Base-by-base conservation (phyloP, 2,113 vertebrate species). In the Eolophus roseicapilla region DNA sequence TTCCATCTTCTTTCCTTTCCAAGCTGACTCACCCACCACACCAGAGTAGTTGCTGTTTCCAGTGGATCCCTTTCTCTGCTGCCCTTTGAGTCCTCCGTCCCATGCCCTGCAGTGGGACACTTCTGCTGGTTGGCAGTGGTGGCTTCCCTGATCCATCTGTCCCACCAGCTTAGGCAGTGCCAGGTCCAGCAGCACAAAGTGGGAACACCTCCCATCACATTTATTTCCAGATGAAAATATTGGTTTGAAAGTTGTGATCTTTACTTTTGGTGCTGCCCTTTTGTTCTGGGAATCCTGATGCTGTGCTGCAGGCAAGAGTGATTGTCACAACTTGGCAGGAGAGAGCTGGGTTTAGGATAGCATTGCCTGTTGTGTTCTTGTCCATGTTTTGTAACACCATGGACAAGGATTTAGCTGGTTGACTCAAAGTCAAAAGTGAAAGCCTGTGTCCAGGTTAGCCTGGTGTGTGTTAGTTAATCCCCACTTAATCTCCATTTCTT, bases 341-440 rank as follows among this genome's bases (percentile, higher is more conserved):
- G 39, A 78, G 90, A 59, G 44, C 18, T 71, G 65, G 31, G 16
- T 27, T 55, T 68, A 9, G 62, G 78, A 13, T 29, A 18, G 28
- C 37, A 2, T 11, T 55, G 50, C 43, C 83, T 46, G 17, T 43
- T 75, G 27, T 3, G 0, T 31, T 77, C 49, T 31, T 55, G 20
- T 8, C 20, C 2, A 0, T 33, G 27, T 7, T 79, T 33, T 37
- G 44, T 75, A 80, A 64, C 0, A 0, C 70, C 1, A 0, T 17
- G 59, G 12, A 19, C 1, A 2, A 13, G 24, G 88, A 33, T 81
- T 67, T 33, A 68, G 31, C 73, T 75, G 75, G 21, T 77, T 49
- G 80, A 69, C 76, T 62, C 37, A 13, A 59, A 93, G 78, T 33
- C 46, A 93, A 33, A 94, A 94, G 92, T 94, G 94, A 95, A 95